Percentiles rank a stretch among this genome's conserved stretches.
Conservation (phyloP, 2,888 invertebrate species). For the Plagodis dolabraria region DNA sequence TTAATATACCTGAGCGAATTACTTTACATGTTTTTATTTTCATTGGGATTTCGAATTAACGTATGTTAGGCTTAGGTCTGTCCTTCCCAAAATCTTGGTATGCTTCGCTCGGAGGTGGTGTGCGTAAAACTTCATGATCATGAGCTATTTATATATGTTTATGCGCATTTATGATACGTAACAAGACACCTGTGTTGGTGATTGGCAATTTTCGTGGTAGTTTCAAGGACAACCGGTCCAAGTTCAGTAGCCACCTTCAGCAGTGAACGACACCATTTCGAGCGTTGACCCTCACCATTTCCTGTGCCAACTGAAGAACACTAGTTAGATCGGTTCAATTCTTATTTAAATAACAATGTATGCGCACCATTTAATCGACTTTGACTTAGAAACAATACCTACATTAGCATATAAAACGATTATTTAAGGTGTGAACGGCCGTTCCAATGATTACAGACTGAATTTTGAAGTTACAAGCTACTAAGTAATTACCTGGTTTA, state of each 20-base stretch:
- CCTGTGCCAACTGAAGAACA: conserved; percentile 71
- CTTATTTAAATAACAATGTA: conserved; percentile 62
- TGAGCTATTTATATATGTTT: conserved; percentile 53
- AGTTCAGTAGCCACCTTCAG: conserved; percentile 79
- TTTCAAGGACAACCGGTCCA: conserved; percentile 79
- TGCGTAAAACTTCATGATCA: conserved; percentile 58
- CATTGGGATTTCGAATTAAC: conserved; percentile 15
- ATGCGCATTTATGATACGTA: conserved; percentile 47
- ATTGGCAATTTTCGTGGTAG: conserved; percentile 70
- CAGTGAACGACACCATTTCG: conserved; percentile 80
- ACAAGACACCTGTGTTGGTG: conserved; percentile 55
- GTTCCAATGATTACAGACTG: conserved; percentile 48
- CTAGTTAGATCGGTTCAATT: conserved; percentile 60
- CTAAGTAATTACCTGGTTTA: conserved; percentile 20
- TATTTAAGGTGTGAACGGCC: conserved; percentile 57
- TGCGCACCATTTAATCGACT: conserved; percentile 64
- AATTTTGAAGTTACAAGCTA: conserved; percentile 38
- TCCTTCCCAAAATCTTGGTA: conserved; percentile 43
- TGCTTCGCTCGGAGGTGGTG: conserved; percentile 41
- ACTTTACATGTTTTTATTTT: too few species aligned
- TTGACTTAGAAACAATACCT: conserved; percentile 71
- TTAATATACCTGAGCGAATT: too few species aligned
- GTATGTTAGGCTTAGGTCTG: conserved; percentile 42
- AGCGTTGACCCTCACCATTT: conserved; percentile 76
- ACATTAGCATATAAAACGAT: conserved; percentile 69